Evolutionary conservation across 2,113 vertebrate genomes (phyloP), one percentile per base, ranked within the genome.

Genomic region (Cricetomys ansorgei): DNA sequence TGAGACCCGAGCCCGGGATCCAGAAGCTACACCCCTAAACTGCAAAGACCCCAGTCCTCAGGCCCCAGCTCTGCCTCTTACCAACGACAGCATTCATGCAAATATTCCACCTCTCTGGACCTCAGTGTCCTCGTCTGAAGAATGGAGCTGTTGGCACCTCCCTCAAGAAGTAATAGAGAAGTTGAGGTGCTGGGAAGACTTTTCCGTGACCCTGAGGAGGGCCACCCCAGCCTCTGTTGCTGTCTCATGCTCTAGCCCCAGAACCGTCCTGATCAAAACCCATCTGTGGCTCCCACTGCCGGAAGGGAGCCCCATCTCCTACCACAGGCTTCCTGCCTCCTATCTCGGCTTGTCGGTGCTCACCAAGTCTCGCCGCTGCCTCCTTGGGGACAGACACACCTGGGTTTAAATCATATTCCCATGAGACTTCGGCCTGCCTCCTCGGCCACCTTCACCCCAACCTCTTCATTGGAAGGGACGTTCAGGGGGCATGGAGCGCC

Each of bases 371-470:
- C 19, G 10, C 19, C 15, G n/a, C n/a, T 17, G 25, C 64, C 64
- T 29, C 11, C 31, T 23, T 1, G 65, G 65, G 87, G 53, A 34
- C 15, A 45, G 43, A 45, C 5, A 29, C 29, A 40, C 10, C 59
- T 65, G 7, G 15, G 25, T 45, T 67, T 76, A 21, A 2, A 11
- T 37, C 43, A 57, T 3, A 23, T 3, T 50, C 59, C 73, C 7
- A 0, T 0, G 11, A 37, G 45, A 80, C 45, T 37, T 40, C 5
- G 55, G 7, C 34, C 0, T 1, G 48, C 8, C 21, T 1, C 59
- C 25, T 45, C 29, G 1, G 67, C 25, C 45, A 25, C 94, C 67
- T 16, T 77, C 0, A 3, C 12, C 69, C 62, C 90, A 16, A 16
- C 2, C 29, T 43, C 31, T 40, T 3, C 3, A 1, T 16, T 16